Evolutionary conservation across 1,140 invertebrate species (phyloP), one percentile per base, ranked within the genome.

Genomic region (Drosophila leontia): DNA sequence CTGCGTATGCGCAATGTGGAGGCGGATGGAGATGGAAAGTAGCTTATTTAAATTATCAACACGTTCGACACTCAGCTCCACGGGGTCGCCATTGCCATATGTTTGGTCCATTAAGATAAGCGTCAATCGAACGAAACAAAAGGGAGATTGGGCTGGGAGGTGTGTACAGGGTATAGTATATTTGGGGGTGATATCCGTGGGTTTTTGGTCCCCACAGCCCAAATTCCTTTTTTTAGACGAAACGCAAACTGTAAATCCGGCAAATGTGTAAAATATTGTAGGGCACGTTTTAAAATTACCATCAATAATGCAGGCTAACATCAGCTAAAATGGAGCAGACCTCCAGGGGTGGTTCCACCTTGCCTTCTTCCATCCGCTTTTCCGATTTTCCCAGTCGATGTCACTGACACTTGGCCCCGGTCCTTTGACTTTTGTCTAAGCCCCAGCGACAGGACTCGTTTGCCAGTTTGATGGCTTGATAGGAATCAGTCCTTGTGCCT

Each of bases 11-110:
- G 85, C 81, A 85, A 88, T 87, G 80, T 17, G 41, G 41, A 17
- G 42, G 53, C n/a, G 29, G 42, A 42, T 34, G 74, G 61, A 56
- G 79, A 51, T 78, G 68, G 80, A 90, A 80, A 90, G 85, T 90
- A 91, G 85, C 85, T 90, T 90, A 90, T 90, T 90, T 91, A 91
- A 90, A 90, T 90, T 90, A 90, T 90, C 85, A 90, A 90, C 85
- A 90, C 85, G 85, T 90, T 86, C 51, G 51, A 42, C 35, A 34
- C 26, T 32, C 45, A 37, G 45, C 39, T 26, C 45, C 39, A 44
- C 26, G 26, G 39, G 51, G 51, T 59, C 23, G 75, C 44, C 58
- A 56, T 64, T 58, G 71, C 80, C 85, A 90, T 90, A 90, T 90
- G 85, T 90, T 90, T 90, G 85, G 85, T 91, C 86, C 86, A 90